Conservation (phyloP, 2,888 invertebrate species). For the Drosophila koepferae region DNA sequence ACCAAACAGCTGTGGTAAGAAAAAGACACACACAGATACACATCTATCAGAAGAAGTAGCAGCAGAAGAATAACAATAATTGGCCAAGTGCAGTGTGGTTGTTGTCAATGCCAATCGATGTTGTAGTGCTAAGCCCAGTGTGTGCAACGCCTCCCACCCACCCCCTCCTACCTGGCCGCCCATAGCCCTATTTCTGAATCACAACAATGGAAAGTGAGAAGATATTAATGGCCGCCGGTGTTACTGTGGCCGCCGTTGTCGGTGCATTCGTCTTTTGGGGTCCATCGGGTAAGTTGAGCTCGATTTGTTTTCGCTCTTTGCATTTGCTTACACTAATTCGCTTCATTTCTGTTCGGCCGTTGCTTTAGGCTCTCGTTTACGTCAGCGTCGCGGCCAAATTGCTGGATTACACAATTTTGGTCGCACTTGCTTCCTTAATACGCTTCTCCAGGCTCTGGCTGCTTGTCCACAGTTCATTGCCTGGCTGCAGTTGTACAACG, state of each 20-base stretch:
- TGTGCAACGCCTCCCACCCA: conserved; percentile 22
- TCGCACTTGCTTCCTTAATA: conserved; percentile 96
- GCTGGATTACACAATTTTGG: conserved; percentile 96
- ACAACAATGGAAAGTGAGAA: conserved; percentile 88
- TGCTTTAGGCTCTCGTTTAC: conserved; percentile 85
- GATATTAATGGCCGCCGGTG: conserved; percentile 91
- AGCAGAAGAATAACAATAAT: not conserved
- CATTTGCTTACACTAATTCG: conserved; percentile 17
- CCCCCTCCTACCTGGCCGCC: not conserved
- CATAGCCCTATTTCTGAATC: not conserved
- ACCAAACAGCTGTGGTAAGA: conserved; percentile 8
- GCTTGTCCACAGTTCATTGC: conserved; percentile 93
- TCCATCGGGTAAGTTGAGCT: conserved; percentile 85
- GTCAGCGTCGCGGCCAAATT: conserved; percentile 90
- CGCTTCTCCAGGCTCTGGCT: conserved; percentile 94
- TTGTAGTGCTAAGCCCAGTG: conserved; percentile 25
- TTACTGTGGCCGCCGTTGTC: conserved; percentile 92
- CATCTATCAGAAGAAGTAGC: not conserved
- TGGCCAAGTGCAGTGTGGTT: conserved; percentile 14
- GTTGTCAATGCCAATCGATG: conserved; percentile 45
- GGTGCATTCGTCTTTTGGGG: conserved; percentile 94
- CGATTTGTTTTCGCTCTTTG: not conserved
- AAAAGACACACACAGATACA: conserved; percentile 6
- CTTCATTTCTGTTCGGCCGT: not conserved
- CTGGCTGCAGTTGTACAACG: conserved; percentile 90